A percentile compares a stretch with the other conserved stretches of the same genome.
phyloP scores from a whole-genome alignment of 2,888 invertebrate genomes.

The Aporophyla nigra region DNA sequence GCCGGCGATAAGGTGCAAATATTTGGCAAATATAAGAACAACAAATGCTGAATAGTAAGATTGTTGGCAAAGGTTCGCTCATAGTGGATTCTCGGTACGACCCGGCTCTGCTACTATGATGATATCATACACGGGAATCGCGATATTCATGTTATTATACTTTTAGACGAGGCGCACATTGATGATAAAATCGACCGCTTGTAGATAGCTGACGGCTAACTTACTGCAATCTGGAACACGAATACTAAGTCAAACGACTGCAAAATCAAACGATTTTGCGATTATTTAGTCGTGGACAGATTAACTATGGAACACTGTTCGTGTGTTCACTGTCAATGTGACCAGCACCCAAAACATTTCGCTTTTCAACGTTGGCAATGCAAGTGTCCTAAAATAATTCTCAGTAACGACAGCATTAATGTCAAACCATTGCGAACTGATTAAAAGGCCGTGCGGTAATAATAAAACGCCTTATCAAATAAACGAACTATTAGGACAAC shows the following conservation, averaged over 20 bases:
- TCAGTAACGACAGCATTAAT: constrained; percentile 43
- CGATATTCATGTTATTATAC: constrained; percentile 69
- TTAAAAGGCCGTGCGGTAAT: constrained; percentile 67
- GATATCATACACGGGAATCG: constrained; percentile 75
- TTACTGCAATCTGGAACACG: constrained; percentile 58
- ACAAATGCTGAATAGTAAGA: constrained; percentile 84
- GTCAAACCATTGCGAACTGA: constrained; percentile 53
- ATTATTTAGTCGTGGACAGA: constrained; percentile 37
- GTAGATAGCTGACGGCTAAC: constrained; percentile 52
- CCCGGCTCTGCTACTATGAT: constrained; percentile 67
- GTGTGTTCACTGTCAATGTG: constrained; percentile 49
- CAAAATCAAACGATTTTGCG: constrained; percentile 44
- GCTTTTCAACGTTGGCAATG: constrained; percentile 49
- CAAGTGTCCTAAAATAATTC: constrained; percentile 45
- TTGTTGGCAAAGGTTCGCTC: constrained; percentile 82
- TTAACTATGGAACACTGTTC: constrained; percentile 20
- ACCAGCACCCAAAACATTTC: constrained; percentile 46
- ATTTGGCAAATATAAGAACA: constrained; percentile 87
- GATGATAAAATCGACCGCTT: constrained; percentile 66
- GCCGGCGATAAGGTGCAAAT: constrained; percentile 83
- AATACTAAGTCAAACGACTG: constrained; percentile 53
- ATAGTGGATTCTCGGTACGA: constrained; percentile 73
- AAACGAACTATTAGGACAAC: constrained; percentile 88
- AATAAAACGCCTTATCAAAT: constrained; percentile 84
- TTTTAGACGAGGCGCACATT: constrained; percentile 66